phyloP scores from a whole-genome alignment of 1,140 invertebrate species.

The Eciton burchellii region DNA sequence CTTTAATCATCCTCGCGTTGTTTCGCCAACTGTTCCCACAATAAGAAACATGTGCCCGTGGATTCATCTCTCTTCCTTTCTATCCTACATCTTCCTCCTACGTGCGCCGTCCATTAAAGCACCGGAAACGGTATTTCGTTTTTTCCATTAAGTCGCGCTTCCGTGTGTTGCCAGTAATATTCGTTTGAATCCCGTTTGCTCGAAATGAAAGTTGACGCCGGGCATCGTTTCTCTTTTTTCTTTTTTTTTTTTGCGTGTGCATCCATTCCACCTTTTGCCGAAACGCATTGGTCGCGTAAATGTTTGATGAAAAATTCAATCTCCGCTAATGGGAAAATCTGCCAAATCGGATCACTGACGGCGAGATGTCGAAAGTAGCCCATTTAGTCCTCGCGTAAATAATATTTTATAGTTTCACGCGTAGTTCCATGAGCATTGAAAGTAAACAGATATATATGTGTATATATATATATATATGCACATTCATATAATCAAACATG shows the following conservation, averaged over 20 bases:
- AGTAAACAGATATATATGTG: background rate
- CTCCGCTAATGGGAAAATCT: conserved; percentile 50
- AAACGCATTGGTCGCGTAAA: conserved; percentile 19
- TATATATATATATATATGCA: too few species aligned
- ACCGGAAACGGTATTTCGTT: conserved; percentile 53
- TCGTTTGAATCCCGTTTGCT: conserved; percentile 54
- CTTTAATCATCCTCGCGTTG: conserved; percentile 50
- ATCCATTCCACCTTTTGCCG: background rate
- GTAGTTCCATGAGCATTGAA: background rate
- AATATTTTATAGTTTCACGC: background rate
- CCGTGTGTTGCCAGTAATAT: conserved; percentile 45
- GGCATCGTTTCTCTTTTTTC: too few species aligned
- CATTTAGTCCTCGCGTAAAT: conserved; percentile 26
- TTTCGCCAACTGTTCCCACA: conserved; percentile 35
- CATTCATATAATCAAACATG: too few species aligned
- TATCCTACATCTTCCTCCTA: background rate
- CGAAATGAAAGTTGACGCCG: conserved; percentile 42
- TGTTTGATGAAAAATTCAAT: conserved; percentile 59
- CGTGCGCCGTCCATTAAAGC: conserved; percentile 42
- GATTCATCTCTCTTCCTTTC: conserved; percentile 8
- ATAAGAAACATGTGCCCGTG: conserved; percentile 30
- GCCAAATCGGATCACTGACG: conserved; percentile 22
- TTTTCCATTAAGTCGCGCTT: conserved; percentile 54
- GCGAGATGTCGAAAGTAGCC: background rate
- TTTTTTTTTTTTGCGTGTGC: conserved; percentile 10